These are phyloP conservation scores for Globodera ellingtonae DNA, from an alignment of 1,140 invertebrate genomes.

Conservation along the genomic window DNA sequence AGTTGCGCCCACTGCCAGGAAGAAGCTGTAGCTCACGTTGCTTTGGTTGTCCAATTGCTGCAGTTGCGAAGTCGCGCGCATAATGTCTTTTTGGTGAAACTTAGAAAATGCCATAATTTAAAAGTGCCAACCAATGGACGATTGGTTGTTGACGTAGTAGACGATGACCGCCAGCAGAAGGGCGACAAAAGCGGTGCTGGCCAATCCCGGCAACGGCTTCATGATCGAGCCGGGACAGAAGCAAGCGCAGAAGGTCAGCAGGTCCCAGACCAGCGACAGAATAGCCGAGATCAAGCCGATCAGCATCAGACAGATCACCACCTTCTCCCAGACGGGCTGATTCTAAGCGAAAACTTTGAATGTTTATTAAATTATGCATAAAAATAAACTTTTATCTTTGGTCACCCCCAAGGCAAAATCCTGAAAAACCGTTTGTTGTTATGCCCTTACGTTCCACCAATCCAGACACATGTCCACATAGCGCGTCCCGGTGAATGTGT, in stretches of 20 bases:
- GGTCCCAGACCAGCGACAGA: slow-evolving; percentile 49
- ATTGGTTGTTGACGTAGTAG: slow-evolving; percentile 40
- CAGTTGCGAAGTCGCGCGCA: slow-evolving; percentile 19
- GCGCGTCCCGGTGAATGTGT: slow-evolving; percentile 15
- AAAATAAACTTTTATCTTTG: no score
- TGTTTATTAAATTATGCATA: no score
- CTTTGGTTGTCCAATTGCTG: slow-evolving; percentile 37
- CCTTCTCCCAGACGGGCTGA: slow-evolving; percentile 50
- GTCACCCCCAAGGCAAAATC: no score
- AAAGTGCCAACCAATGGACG: slow-evolving; percentile 24
- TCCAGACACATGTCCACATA: slow-evolving; percentile 20
- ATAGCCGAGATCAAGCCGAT: slow-evolving; percentile 35
- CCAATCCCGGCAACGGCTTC: slow-evolving; percentile 41
- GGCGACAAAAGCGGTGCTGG: slow-evolving; percentile 36
- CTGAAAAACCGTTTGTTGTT: not conserved
- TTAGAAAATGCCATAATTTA: not conserved
- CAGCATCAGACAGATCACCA: slow-evolving; percentile 35
- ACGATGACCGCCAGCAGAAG: slow-evolving; percentile 40
- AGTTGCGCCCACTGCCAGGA: slow-evolving; percentile 41
- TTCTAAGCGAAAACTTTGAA: slow-evolving; percentile 32
- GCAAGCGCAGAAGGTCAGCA: slow-evolving; percentile 49
- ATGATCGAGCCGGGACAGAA: slow-evolving; percentile 45
- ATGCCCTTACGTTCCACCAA: slow-evolving; percentile 17
- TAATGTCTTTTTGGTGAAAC: slow-evolving; percentile 29
- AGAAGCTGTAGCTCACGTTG: slow-evolving; percentile 49